Percentiles rank a stretch among this genome's conserved stretches.
phyloP scores from a whole-genome alignment of 2,888 invertebrate species.

The Cloeon dipterum region DNA sequence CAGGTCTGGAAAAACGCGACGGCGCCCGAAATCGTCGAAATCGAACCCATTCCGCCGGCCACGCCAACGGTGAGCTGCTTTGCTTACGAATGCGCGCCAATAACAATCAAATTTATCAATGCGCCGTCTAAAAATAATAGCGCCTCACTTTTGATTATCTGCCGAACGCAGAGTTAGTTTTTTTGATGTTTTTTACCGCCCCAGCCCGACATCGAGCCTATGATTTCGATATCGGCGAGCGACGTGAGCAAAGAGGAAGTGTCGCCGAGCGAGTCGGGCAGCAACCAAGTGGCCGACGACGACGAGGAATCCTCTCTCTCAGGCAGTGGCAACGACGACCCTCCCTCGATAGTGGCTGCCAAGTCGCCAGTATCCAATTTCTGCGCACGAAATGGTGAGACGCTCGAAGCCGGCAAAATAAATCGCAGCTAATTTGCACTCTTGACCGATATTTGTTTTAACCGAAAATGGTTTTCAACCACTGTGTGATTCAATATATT shows the following conservation, averaged over 20 bases:
- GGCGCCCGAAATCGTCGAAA: constrained; percentile 10
- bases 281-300: constrained; percentile 15
- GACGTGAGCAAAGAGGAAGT: not conserved
- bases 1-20: constrained; percentile 56
- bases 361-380: too few species aligned
- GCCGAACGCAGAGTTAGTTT: too few species aligned
- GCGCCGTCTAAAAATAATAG: too few species aligned
- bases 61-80: constrained; percentile 4
- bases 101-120: not conserved
- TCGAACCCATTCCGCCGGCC: constrained; percentile 2
- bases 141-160: too few species aligned
- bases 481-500: too few species aligned
- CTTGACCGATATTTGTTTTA: too few species aligned
- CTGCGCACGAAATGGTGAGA: constrained; percentile 13
- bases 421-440: too few species aligned
- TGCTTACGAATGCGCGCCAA: not conserved
- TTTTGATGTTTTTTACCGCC: too few species aligned
- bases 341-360: constrained; percentile 17
- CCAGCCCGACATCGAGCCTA: too few species aligned
- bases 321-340: constrained; percentile 19
- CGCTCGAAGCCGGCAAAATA: too few species aligned
- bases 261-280: not conserved
- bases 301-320: constrained; percentile 22
- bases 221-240: not conserved
- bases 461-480: too few species aligned